Conservation (phyloP, 35 echinoderm and acorn worm genomes). For the Strongylocentrotus purpuratus region DNA sequence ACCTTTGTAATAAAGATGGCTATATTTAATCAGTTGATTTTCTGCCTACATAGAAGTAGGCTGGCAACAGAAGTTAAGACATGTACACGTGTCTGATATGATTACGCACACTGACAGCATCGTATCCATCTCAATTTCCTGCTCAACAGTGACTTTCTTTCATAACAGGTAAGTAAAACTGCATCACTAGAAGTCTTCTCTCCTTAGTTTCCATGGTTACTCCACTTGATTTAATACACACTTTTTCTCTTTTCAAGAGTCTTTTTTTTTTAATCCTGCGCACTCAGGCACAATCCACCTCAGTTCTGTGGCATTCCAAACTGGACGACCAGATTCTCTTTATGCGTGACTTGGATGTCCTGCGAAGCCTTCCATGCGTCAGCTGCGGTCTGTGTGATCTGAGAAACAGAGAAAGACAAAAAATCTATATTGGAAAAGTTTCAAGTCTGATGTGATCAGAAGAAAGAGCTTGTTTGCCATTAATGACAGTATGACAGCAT, state of each 20-base stretch:
- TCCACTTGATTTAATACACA: neutral
- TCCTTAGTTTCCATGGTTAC: no score
- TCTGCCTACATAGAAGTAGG: no score
- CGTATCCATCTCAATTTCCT: no score
- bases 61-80: no score
- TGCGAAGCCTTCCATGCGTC: constrained; percentile 61
- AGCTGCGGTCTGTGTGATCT: constrained; percentile 62
- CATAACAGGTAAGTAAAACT: no score
- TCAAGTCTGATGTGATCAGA: neutral
- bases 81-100: no score
- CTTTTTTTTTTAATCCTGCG: neutral
- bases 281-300: neutral
- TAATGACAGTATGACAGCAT: no score
- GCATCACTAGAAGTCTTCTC: no score
- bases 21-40: no score
- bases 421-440: neutral
- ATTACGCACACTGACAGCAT: no score
- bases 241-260: neutral
- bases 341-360: constrained; percentile 66
- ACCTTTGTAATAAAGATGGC: no score
- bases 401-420: constrained; percentile 30
- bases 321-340: constrained; percentile 74
- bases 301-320: constrained; percentile 56
- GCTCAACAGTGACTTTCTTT: no score
- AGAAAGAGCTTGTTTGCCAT: neutral